Conservation (phyloP, 1,140 invertebrate genomes). For the Brachionus angularis region DNA sequence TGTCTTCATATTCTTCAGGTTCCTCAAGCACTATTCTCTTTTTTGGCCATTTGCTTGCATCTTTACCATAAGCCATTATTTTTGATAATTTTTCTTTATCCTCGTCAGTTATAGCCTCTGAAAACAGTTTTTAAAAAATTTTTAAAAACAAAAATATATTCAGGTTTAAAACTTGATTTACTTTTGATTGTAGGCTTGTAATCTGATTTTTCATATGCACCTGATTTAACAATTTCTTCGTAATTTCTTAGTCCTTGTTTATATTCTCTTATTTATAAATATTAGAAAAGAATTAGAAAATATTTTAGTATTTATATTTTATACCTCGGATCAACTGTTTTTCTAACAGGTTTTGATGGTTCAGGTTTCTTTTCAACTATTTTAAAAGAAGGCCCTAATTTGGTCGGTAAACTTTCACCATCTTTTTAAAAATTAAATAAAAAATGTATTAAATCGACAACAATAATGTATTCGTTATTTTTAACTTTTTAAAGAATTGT, state of each 20-base stretch:
- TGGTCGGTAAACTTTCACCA: slow-evolving; percentile 18
- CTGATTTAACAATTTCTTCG: slow-evolving; percentile 40
- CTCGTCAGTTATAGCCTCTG: slow-evolving; percentile 32
- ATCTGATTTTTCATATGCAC: slow-evolving; percentile 42
- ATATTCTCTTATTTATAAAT: neutral
- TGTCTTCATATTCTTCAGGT: neutral
- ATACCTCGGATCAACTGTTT: neutral
- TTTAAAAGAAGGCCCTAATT: slow-evolving; percentile 14
- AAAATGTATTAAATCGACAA: too few species aligned
- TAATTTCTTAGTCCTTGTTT: neutral
- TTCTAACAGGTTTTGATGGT: neutral
- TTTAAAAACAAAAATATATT: neutral
- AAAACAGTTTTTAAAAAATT: neutral
- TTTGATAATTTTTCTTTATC: slow-evolving; percentile 40
- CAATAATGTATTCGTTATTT: too few species aligned
- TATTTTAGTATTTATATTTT: neutral
- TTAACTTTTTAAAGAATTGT: slow-evolving; percentile 14
- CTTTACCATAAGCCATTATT: slow-evolving; percentile 43
- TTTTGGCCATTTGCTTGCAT: slow-evolving; percentile 8
- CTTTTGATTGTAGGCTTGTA: slow-evolving; percentile 20
- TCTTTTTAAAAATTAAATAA: slow-evolving; percentile 5
- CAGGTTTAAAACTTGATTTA: neutral
- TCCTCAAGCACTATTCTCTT: neutral
- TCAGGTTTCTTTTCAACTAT: slow-evolving; percentile 7
- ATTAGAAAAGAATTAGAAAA: neutral